Conservation (phyloP, 2,113 vertebrate genomes). For the Ophiodon elongatus region DNA sequence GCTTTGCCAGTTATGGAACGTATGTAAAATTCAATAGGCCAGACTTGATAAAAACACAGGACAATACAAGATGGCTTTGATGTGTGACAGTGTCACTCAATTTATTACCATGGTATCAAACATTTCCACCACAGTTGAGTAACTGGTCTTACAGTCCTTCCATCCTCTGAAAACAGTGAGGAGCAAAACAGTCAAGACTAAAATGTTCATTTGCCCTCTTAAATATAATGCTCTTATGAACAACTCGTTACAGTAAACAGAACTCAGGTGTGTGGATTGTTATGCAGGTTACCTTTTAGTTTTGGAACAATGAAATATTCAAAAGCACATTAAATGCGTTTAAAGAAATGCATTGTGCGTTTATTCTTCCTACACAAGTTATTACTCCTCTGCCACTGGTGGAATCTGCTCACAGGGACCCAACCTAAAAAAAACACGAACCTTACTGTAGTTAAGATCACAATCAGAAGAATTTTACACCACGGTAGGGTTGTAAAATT, state of each 20-base stretch:
- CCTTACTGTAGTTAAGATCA: constrained; percentile 6
- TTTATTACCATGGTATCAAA: constrained; percentile 78
- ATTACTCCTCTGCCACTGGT: neutral
- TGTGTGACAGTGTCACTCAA: constrained; percentile 47
- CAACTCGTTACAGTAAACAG: constrained; percentile 42
- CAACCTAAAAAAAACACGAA: constrained; percentile 10
- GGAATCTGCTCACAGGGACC: constrained; percentile 23
- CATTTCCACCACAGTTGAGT: constrained; percentile 44
- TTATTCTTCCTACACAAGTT: neutral
- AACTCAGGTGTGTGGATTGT: constrained; percentile 2
- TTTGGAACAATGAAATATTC: constrained; percentile 3
- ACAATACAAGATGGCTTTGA: constrained; percentile 24
- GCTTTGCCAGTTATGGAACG: neutral
- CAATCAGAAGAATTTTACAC: constrained; percentile 63
- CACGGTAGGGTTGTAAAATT: constrained; percentile 76
- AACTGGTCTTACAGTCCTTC: constrained; percentile 5
- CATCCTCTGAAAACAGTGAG: constrained; percentile 23
- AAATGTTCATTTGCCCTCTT: constrained; percentile 9
- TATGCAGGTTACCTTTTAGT: neutral
- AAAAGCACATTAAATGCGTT: constrained; percentile 1
- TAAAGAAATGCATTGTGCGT: neutral
- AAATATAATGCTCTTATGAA: constrained; percentile 30
- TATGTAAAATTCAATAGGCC: neutral
- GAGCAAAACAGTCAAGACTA: constrained; percentile 3
- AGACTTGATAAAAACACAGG: constrained; percentile 22